Conservation (phyloP, 2,113 vertebrate genomes). For the Protobothrops mucrosquamatus region DNA sequence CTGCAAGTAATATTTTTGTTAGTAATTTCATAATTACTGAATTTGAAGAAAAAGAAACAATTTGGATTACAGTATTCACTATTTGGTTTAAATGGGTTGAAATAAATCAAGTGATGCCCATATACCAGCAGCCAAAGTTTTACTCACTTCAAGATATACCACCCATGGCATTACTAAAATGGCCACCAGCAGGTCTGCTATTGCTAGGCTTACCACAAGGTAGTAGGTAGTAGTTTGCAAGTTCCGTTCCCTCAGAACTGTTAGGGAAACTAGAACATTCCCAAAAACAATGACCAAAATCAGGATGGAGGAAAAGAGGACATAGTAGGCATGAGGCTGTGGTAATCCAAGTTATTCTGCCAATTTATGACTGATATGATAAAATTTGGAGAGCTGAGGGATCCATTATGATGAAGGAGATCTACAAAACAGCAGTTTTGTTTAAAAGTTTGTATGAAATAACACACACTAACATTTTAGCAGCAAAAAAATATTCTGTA, state of each 20-base stretch:
- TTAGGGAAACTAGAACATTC: conserved; percentile 87
- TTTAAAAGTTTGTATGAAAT: conserved; percentile 32
- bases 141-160: conserved; percentile 93
- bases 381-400: conserved; percentile 77
- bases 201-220: conserved; percentile 90
- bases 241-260: conserved; percentile 83
- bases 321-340: conserved; percentile 76
- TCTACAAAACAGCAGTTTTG: background rate
- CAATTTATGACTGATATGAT: conserved; percentile 59
- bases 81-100: background rate
- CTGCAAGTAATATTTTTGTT: background rate
- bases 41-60: background rate
- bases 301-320: conserved; percentile 84
- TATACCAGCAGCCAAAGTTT: background rate
- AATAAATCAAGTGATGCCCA: background rate
- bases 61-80: background rate
- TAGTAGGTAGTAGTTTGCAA: conserved; percentile 95
- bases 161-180: conserved; percentile 93
- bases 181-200: conserved; percentile 90
- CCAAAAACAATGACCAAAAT: conserved; percentile 91
- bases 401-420: conserved; percentile 70
- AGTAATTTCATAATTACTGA: background rate
- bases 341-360: conserved; percentile 65
- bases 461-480: background rate
- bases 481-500: background rate